These are phyloP conservation scores for Idaea dimidiata DNA, from an alignment of 2,888 invertebrate species.

Conservation along the genomic window DNA sequence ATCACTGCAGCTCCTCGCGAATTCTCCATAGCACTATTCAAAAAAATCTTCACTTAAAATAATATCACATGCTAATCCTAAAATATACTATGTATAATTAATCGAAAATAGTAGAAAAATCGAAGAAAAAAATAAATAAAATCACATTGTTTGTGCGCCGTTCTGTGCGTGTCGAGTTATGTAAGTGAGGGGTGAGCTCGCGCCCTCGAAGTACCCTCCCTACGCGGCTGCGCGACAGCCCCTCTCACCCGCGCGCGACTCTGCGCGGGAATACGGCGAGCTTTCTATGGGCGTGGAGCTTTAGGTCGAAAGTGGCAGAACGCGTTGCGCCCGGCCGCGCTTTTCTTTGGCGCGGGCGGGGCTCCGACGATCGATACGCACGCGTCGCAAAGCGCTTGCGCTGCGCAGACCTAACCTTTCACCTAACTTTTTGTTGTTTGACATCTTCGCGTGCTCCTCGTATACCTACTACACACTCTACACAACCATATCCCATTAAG, in stretches of 20 bases:
- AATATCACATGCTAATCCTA: slow-evolving; percentile 75
- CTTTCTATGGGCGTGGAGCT: slow-evolving; percentile 16
- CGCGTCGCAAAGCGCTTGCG: slow-evolving; percentile 35
- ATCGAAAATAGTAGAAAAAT: slow-evolving; percentile 70
- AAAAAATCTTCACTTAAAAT: slow-evolving; percentile 56
- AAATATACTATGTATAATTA: slow-evolving; percentile 68
- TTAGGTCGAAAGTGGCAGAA: slow-evolving; percentile 16
- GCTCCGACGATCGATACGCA: slow-evolving; percentile 35
- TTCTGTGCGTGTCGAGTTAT: slow-evolving; percentile 79
- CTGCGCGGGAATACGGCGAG: slow-evolving; percentile 38
- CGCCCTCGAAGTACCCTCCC: slow-evolving; percentile 35
- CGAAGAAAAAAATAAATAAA: slow-evolving; percentile 61
- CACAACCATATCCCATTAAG: slow-evolving; percentile 33
- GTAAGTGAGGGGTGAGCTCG: slow-evolving; percentile 71
- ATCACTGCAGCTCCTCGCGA: slow-evolving; percentile 59
- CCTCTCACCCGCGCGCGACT: slow-evolving; percentile 41
- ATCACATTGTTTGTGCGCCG: slow-evolving; percentile 81
- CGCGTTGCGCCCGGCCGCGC: background rate
- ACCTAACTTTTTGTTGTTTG: slow-evolving; percentile 33
- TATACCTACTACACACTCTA: slow-evolving; percentile 41
- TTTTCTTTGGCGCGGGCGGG: slow-evolving; percentile 11
- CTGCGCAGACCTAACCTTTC: slow-evolving; percentile 19
- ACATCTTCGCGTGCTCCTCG: slow-evolving; percentile 47
- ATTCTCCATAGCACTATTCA: slow-evolving; percentile 54
- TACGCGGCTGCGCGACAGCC: slow-evolving; percentile 26